A percentile compares a stretch with the other conserved stretches of the same genome.
Conservation (phyloP, 1,140 invertebrate genomes). For the Limonius californicus region DNA sequence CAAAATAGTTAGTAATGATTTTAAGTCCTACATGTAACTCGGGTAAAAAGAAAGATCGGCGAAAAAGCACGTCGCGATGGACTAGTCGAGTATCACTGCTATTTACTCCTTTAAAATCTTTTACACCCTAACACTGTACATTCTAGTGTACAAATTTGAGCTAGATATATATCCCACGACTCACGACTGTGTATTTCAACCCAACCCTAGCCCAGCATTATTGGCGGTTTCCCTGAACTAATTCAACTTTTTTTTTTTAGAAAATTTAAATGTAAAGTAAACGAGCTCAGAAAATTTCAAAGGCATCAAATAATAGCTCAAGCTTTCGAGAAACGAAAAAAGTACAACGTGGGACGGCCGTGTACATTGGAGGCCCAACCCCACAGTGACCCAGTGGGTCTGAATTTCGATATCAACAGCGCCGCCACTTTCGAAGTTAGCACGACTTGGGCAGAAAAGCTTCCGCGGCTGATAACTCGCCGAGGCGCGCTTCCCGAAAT, state of each 20-base stretch:
- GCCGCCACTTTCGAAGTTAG: constrained; percentile 69
- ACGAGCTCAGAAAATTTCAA: constrained; percentile 69
- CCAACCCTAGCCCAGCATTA: too few species aligned
- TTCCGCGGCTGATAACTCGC: constrained; percentile 79
- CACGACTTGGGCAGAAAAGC: constrained; percentile 82
- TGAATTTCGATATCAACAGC: constrained; percentile 81
- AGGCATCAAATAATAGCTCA: constrained; percentile 90
- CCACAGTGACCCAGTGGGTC: constrained; percentile 84
- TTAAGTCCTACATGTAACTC: too few species aligned
- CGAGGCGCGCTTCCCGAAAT: constrained; percentile 70
- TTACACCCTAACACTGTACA: too few species aligned
- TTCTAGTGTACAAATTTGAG: too few species aligned
- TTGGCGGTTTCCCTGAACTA: too few species aligned
- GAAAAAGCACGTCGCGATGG: too few species aligned
- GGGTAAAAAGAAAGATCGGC: too few species aligned
- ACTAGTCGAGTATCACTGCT: too few species aligned
- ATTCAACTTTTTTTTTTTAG: constrained; percentile 40
- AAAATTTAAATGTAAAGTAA: constrained; percentile 65
- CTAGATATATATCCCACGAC: too few species aligned
- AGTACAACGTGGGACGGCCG: constrained; percentile 75
- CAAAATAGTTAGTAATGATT: too few species aligned
- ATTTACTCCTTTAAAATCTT: too few species aligned
- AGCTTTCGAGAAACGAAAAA: constrained; percentile 83
- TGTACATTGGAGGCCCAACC: constrained; percentile 83
- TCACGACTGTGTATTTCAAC: too few species aligned